These are phyloP conservation scores for Tupaia tana DNA, from an alignment of 2,113 vertebrate species.

Conservation along the genomic window DNA sequence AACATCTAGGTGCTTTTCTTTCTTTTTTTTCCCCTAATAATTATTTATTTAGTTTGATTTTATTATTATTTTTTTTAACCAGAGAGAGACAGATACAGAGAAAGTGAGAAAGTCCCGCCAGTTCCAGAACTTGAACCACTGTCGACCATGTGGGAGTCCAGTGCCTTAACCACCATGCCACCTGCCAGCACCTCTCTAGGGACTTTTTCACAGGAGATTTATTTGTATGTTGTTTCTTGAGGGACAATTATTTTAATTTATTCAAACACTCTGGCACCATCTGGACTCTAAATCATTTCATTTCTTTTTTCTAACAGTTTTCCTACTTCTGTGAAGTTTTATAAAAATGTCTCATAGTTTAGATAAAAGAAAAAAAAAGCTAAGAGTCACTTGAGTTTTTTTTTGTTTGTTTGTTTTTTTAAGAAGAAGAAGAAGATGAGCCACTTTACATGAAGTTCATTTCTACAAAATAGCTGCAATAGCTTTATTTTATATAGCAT, in stretches of 20 bases:
- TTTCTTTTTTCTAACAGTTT: conserved; percentile 7
- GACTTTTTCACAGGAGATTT: background rate
- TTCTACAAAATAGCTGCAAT: background rate
- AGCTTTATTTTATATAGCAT: background rate
- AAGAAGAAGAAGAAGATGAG: background rate
- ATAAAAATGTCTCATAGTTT: conserved; percentile 26
- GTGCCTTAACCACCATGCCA: too few species aligned
- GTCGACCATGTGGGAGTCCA: too few species aligned
- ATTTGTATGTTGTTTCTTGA: background rate
- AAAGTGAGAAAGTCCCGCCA: too few species aligned
- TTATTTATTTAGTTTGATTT: too few species aligned
- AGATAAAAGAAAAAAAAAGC: background rate
- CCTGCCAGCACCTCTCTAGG: too few species aligned
- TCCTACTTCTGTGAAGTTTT: background rate
- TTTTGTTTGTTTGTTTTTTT: background rate
- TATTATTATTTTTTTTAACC: too few species aligned
- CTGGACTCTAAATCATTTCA: background rate
- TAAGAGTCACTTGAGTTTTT: background rate
- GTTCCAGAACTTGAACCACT: too few species aligned
- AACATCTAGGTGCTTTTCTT: background rate
- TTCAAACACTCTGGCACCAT: background rate
- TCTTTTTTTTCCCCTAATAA: background rate
- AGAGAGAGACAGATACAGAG: too few species aligned
- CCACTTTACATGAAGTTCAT: background rate
- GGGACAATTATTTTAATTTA: background rate